Base-by-base conservation (phyloP, 1,140 invertebrate species). In the Lepidurus packardi region DNA sequence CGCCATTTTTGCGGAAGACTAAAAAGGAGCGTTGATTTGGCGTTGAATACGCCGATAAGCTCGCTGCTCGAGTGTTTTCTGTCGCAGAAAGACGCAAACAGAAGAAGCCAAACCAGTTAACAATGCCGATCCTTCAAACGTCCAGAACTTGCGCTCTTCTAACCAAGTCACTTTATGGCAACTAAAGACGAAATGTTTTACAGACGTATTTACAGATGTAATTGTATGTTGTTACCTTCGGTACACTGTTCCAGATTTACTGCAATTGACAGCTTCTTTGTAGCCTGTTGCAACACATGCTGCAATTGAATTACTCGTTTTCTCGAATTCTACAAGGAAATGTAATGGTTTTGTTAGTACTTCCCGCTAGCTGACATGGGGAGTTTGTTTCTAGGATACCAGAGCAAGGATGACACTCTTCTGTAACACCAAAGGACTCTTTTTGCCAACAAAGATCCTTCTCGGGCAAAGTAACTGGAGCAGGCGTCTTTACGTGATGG, bases 71-170 rank as follows among this genome's bases (percentile, higher is more conserved):
- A 91, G 82, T 45, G 88, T 83, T 80, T 86, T 88, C 80, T 90
- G 88, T 76, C 90, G 84, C 81, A 87, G 84, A 78, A 85, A 86
- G 5, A 90, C 89, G 74, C 86, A 82, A 10, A 85, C 81, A 75
- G 87, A 88, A 41, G 91, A 93, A 11, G 90, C 81, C 7, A 91
- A 80, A 10, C 90, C 90, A 43, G 91, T 77, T 0, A 89, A 83
- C 81, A 94, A 90, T 84, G 91, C 91, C 79, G 90, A 89, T 13
- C 88, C 88, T 83, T 94, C 91, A 84, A 97, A 96, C 82, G 92
- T 90, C 89, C 94, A 94, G 85, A 93, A 97, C 73, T 90, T 88
- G 88, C 82, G 83, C 80, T 86, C 84, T 79, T 87, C 86, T 13
- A 84, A 43, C 79, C 82, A 81, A 1, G 81, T 78, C 9, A 84